Percentiles rank a stretch among this genome's conserved stretches.
Conservation (phyloP, 1,140 invertebrate genomes). For the Neodiprion fabricii region DNA sequence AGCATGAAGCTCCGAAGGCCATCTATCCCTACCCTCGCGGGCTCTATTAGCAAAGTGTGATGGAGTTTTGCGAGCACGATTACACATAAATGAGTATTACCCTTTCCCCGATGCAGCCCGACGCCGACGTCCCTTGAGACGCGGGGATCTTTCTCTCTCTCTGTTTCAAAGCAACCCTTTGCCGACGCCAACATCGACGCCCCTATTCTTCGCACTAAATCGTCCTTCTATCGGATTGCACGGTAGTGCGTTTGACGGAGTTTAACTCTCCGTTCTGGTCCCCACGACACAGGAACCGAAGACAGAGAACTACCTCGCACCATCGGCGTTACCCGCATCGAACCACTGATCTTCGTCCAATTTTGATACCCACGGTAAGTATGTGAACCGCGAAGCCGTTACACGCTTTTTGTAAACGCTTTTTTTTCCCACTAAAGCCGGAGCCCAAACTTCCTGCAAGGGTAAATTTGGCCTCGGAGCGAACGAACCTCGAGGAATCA, state of each 20-base stretch:
- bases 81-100: slow-evolving; percentile 63
- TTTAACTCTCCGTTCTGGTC: too few species aligned
- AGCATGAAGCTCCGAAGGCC: slow-evolving; percentile 41
- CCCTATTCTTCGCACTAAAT: neutral
- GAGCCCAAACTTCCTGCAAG: too few species aligned
- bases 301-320: too few species aligned
- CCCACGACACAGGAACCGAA: too few species aligned
- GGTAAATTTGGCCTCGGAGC: too few species aligned
- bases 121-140: neutral
- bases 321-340: too few species aligned
- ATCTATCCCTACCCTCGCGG: slow-evolving; percentile 50
- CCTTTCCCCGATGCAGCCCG: slow-evolving; percentile 26
- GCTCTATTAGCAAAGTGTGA: slow-evolving; percentile 65
- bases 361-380: too few species aligned
- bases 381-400: too few species aligned
- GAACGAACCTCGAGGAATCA: neutral
- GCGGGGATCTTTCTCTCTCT: neutral
- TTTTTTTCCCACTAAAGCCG: too few species aligned
- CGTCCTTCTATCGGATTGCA: neutral
- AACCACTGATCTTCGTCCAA: too few species aligned
- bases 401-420: too few species aligned
- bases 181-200: neutral
- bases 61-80: slow-evolving; percentile 64
- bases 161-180: neutral
- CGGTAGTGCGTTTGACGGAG: neutral